phyloP scores from a whole-genome alignment of 2,888 invertebrate species.

The Drosophila engyochracea region DNA sequence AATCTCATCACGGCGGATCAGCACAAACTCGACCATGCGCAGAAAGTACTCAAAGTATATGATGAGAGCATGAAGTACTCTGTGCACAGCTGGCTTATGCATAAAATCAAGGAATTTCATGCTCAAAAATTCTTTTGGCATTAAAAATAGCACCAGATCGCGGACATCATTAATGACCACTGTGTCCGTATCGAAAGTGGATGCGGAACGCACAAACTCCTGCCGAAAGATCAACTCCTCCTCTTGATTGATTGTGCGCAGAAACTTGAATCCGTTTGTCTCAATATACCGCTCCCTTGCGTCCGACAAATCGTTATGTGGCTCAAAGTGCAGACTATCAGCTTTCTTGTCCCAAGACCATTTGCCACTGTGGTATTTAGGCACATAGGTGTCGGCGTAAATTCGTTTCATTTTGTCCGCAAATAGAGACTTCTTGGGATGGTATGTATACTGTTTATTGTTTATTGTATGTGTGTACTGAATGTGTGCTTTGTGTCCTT shows the following conservation, averaged over 20 bases:
- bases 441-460: not conserved
- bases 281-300: conserved; percentile 57
- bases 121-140: conserved; percentile 77
- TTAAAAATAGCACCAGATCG: conserved; percentile 81
- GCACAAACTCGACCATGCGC: conserved; percentile 82
- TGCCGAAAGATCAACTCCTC: conserved; percentile 83
- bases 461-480: not conserved
- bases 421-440: not conserved
- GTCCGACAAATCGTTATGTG: conserved; percentile 46
- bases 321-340: conserved; percentile 69
- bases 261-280: conserved; percentile 77
- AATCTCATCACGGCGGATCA: conserved; percentile 83
- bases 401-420: conserved; percentile 71
- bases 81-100: conserved; percentile 77
- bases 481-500: not conserved
- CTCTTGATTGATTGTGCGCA: conserved; percentile 73
- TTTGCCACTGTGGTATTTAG: conserved; percentile 77
- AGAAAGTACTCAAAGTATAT: conserved; percentile 85
- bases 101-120: conserved; percentile 79
- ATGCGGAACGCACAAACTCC: conserved; percentile 69
- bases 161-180: conserved; percentile 83
- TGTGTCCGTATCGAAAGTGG: conserved; percentile 74
- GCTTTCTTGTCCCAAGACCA: conserved; percentile 79
- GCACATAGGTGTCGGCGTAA: conserved; percentile 69
- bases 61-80: conserved; percentile 80